Conservation (phyloP, 2,113 vertebrate species). For the Labeo catla region DNA sequence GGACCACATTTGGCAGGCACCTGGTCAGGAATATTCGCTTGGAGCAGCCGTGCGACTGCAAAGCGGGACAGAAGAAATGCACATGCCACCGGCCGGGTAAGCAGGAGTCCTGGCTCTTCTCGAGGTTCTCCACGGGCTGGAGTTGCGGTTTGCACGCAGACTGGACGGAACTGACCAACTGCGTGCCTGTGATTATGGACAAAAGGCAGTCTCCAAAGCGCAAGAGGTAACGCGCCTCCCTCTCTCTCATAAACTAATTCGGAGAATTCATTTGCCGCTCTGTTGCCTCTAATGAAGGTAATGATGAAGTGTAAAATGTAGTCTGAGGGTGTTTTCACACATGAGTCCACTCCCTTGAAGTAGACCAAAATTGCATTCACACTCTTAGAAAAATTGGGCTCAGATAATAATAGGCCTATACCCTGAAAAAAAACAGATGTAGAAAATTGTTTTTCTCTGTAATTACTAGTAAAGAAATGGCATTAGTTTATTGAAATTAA, state of each 20-base stretch:
- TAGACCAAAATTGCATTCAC: background rate
- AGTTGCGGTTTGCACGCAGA: slow-evolving; percentile 92
- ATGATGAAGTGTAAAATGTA: slow-evolving; percentile 28
- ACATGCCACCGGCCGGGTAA: slow-evolving; percentile 91
- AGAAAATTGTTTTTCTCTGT: background rate
- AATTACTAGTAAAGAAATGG: background rate
- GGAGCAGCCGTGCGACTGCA: slow-evolving; percentile 95
- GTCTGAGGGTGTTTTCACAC: slow-evolving; percentile 12
- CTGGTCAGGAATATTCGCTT: slow-evolving; percentile 95
- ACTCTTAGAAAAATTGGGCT: background rate
- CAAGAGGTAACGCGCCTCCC: slow-evolving; percentile 70
- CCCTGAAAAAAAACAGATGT: background rate
- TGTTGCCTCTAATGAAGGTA: slow-evolving; percentile 36
- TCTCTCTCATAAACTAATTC: background rate
- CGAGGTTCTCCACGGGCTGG: slow-evolving; percentile 92
- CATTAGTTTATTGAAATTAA: background rate
- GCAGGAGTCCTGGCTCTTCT: slow-evolving; percentile 95
- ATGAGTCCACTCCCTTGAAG: background rate
- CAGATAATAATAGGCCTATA: background rate
- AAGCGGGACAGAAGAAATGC: slow-evolving; percentile 96
- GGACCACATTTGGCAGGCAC: slow-evolving; percentile 95
- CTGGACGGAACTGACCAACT: slow-evolving; percentile 94
- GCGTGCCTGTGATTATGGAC: slow-evolving; percentile 92
- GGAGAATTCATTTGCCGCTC: slow-evolving; percentile 28
- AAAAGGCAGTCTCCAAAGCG: slow-evolving; percentile 84